Base-by-base conservation (phyloP, 2,888 invertebrate species). In the Rhogogaster chlorosoma region DNA sequence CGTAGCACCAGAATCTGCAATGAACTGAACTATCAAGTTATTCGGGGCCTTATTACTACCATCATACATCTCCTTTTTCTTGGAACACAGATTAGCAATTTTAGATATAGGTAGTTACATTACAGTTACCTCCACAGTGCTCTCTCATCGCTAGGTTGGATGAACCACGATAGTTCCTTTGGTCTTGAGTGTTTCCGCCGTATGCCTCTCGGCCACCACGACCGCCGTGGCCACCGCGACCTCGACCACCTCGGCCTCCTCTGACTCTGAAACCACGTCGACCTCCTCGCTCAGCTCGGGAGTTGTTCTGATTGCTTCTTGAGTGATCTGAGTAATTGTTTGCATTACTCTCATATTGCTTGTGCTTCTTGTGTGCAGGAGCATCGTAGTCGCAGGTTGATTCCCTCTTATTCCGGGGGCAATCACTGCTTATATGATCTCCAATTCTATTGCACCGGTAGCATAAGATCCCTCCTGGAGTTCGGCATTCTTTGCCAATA, bases 141-240 rank as follows among this genome's bases (percentile, higher is more conserved):
- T 49, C 49, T 49, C 49, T 49, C 49, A 12, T 49, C 49, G 49
- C 15, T 49, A 49, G 49, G 22, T 32, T 83, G 10, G 86, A 86
- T 9, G n/a, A 12, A 18, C 49, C 77, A 85, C 87, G 87, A 87
- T 87, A 0, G 15, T 32, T 1, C 45, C 38, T 2, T 84, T 86
- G 32, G 85, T 61, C 86, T 49, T 49, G 49, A 15, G 49, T 49
- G 7, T 38, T 38, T 5, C 38, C 38, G 49, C 49, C 49, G 12
- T 49, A 3, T 3, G 15, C 9, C 12, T 18, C 49, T 1, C 49
- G 49, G 15, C 49, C 18, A 12, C 49, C 18, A 18, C 9, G 49
- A 18, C 49, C 18, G 2, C 49, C 0, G 15, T 15, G 49, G 18
- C 49, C 49, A 18, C 49, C 2, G 49, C 49, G 15, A 15, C 49